phyloP scores from a whole-genome alignment of 1,140 invertebrate genomes.

The Limonius californicus region DNA sequence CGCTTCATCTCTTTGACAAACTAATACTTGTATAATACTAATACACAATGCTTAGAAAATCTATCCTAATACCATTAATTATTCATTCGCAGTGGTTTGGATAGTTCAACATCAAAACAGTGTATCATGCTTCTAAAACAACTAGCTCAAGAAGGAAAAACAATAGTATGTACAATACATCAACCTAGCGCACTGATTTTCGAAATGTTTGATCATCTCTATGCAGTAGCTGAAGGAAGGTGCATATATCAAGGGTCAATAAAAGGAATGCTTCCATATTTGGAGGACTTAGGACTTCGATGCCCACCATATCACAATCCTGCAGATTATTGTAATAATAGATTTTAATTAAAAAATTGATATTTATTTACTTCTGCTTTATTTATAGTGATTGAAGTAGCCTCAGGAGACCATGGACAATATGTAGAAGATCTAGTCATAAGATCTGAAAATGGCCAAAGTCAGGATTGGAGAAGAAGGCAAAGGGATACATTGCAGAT shows the following conservation, averaged over 20 bases:
- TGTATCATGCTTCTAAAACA: constrained; percentile 72
- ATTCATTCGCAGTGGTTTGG: constrained; percentile 66
- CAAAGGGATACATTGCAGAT: constrained; percentile 31
- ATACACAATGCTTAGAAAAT: too few relatives aligned
- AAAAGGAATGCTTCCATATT: constrained; percentile 70
- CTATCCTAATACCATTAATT: too few relatives aligned
- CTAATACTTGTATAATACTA: too few relatives aligned
- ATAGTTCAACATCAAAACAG: constrained; percentile 80
- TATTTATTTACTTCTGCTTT: neutral
- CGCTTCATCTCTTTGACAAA: too few relatives aligned
- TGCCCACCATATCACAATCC: constrained; percentile 90
- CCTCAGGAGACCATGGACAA: constrained; percentile 73
- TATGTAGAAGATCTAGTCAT: constrained; percentile 56
- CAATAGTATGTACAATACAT: constrained; percentile 81
- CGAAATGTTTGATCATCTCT: constrained; percentile 86
- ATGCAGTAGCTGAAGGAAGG: constrained; percentile 73
- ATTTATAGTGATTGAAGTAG: constrained; percentile 77
- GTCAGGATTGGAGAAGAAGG: constrained; percentile 51
- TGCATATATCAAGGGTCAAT: constrained; percentile 81
- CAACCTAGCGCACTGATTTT: constrained; percentile 86
- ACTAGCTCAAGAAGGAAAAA: constrained; percentile 66
- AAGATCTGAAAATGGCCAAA: constrained; percentile 68
- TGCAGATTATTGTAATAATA: constrained; percentile 77
- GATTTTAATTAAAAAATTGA: neutral
- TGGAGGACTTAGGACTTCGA: constrained; percentile 63